These are phyloP conservation scores for Atethmia centrago DNA, from an alignment of 2,888 invertebrate species.

Conservation along the genomic window DNA sequence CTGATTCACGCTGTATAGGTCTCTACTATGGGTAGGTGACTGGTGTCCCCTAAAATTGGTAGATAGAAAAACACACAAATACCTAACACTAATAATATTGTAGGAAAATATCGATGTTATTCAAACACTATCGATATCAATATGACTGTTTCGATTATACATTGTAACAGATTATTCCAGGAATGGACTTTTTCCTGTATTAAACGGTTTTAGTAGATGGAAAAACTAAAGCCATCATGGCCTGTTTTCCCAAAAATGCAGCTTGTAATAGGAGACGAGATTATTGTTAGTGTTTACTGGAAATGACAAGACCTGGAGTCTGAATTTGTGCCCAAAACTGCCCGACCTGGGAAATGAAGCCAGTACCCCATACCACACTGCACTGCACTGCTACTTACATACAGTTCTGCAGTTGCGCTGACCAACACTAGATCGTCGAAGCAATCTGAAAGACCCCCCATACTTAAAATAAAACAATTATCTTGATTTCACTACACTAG, in stretches of 20 bases:
- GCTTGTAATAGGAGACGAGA: neutral
- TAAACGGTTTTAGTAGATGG: neutral
- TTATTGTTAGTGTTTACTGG: neutral
- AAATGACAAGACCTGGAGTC: neutral
- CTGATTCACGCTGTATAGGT: neutral
- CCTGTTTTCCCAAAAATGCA: neutral
- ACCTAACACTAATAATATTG: neutral
- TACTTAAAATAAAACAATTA: neutral
- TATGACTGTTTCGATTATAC: neutral
- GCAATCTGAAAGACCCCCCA: no score
- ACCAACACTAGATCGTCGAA: neutral
- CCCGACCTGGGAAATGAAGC: no score
- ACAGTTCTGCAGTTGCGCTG: neutral
- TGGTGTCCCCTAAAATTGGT: neutral
- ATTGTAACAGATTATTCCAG: neutral
- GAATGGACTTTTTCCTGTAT: neutral
- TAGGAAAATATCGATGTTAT: slow-evolving; percentile 32
- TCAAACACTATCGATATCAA: neutral
- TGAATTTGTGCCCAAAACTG: neutral
- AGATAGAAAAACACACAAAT: neutral
- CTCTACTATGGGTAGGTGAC: no score
- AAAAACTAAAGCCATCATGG: neutral
- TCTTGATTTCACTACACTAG: neutral
- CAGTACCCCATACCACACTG: no score
- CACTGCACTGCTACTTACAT: neutral